These are phyloP conservation scores for Drosophila ambigua DNA, from an alignment of 1,140 invertebrate genomes.

Conservation along the genomic window DNA sequence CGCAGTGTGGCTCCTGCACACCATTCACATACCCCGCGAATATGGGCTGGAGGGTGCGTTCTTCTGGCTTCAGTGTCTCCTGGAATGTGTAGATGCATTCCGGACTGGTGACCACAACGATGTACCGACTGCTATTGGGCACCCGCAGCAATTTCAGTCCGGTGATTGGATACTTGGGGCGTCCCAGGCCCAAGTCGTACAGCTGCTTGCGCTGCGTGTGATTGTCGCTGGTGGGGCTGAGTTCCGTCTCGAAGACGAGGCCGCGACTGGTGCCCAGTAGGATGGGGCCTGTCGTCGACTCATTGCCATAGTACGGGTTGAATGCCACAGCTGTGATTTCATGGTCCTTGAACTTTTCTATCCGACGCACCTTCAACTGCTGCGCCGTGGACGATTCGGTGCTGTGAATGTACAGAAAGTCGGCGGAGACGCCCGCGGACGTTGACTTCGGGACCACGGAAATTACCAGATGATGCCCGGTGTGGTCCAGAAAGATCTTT, in stretches of 20 bases:
- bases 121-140: conserved; percentile 88
- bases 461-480: conserved; percentile 93
- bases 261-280: conserved; percentile 95
- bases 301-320: conserved; percentile 91
- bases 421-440: conserved; percentile 86
- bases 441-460: conserved; percentile 87
- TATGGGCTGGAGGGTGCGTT: conserved; percentile 88
- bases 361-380: conserved; percentile 86
- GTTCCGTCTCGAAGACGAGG: conserved; percentile 95
- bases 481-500: conserved; percentile 93
- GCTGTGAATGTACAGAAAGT: conserved; percentile 91
- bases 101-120: conserved; percentile 93
- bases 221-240: conserved; percentile 89
- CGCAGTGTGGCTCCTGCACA: conserved; percentile 67
- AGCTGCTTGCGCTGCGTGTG: conserved; percentile 94
- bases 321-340: conserved; percentile 96
- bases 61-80: conserved; percentile 89
- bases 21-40: conserved; percentile 91
- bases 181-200: conserved; percentile 92
- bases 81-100: conserved; percentile 94
- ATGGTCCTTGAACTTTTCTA: conserved; percentile 89
- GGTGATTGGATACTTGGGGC: conserved; percentile 90
- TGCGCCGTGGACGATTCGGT: conserved; percentile 84
- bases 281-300: conserved; percentile 90
- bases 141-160: conserved; percentile 93